Conservation (phyloP, 2,888 invertebrate genomes). For the Osmoderma eremita region DNA sequence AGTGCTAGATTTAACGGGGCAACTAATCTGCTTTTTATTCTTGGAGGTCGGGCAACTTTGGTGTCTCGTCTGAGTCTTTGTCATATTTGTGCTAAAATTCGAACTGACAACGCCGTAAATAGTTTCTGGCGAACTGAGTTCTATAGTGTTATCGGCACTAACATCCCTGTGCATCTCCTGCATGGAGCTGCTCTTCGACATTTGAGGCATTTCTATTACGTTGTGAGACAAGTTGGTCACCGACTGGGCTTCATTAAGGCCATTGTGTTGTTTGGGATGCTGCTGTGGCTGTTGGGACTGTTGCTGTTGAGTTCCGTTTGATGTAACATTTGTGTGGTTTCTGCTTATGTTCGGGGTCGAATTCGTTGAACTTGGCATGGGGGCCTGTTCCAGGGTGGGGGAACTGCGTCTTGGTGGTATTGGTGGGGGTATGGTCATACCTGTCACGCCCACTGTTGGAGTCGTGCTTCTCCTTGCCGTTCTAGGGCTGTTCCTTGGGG, state of each 20-base stretch:
- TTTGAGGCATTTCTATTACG: slow-evolving; percentile 52
- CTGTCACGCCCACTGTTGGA: slow-evolving; percentile 56
- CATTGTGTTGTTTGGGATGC: slow-evolving; percentile 43
- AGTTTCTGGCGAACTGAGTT: slow-evolving; percentile 76
- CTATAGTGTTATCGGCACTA: slow-evolving; percentile 51
- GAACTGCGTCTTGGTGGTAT: slow-evolving; percentile 72
- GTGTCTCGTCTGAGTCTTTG: slow-evolving; percentile 57
- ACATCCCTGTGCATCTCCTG: slow-evolving; percentile 57
- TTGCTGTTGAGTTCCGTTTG: slow-evolving; percentile 37
- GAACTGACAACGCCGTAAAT: slow-evolving; percentile 78
- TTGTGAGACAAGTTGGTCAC: slow-evolving; percentile 56
- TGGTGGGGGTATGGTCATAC: slow-evolving; percentile 67
- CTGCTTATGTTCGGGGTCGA: slow-evolving; percentile 44
- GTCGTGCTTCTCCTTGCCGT: slow-evolving; percentile 60
- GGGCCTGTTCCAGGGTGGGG: slow-evolving; percentile 62
- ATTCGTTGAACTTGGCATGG: slow-evolving; percentile 52
- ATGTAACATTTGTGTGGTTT: slow-evolving; percentile 40
- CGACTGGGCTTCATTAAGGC: slow-evolving; percentile 58
- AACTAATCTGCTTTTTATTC: slow-evolving; percentile 61
- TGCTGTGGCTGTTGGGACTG: slow-evolving; percentile 11
- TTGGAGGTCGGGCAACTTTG: slow-evolving; percentile 60
- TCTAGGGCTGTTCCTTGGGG: slow-evolving; percentile 70
- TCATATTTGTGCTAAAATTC: slow-evolving; percentile 64
- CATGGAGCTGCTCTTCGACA: slow-evolving; percentile 61
- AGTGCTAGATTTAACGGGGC: slow-evolving; percentile 68